Conservation (phyloP, 2,888 invertebrate genomes). For the Psococerastis gibbosa region DNA sequence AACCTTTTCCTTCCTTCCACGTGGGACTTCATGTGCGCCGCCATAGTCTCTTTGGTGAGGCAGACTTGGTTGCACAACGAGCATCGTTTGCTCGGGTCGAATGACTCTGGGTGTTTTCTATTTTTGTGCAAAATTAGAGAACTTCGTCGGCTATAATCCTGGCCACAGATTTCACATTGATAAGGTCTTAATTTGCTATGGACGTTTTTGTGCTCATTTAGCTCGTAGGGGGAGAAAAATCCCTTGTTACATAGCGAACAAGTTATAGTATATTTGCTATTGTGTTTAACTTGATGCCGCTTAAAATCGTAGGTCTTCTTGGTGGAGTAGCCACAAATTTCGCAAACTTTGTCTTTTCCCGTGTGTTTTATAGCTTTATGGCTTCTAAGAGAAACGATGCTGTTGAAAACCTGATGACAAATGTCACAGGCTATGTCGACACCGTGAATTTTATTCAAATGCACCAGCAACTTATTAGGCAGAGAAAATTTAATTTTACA, state of each 20-base stretch:
- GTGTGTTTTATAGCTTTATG: slow-evolving; percentile 6
- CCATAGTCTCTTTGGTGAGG: slow-evolving; percentile 25
- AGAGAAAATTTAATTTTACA: background rate
- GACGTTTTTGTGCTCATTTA: slow-evolving; percentile 37
- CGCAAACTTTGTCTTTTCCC: slow-evolving; percentile 4
- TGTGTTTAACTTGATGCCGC: slow-evolving; percentile 24
- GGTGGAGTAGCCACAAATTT: slow-evolving; percentile 3
- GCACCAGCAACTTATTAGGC: background rate
- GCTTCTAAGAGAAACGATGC: slow-evolving; percentile 1
- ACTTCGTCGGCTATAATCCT: slow-evolving; percentile 17
- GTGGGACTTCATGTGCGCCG: slow-evolving; percentile 27
- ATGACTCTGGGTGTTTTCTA: slow-evolving; percentile 22
- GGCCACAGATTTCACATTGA: slow-evolving; percentile 23
- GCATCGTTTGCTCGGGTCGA: slow-evolving; percentile 10
- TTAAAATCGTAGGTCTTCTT: slow-evolving; percentile 10
- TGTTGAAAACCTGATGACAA: slow-evolving; percentile 1
- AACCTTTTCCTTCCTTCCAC: slow-evolving; percentile 28
- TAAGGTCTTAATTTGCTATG: slow-evolving; percentile 19
- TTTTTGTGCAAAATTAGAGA: slow-evolving; percentile 24
- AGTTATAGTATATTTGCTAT: slow-evolving; percentile 28
- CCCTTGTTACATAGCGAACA: slow-evolving; percentile 25
- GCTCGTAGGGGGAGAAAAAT: slow-evolving; percentile 23
- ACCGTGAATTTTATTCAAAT: background rate
- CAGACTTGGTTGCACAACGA: slow-evolving; percentile 23
- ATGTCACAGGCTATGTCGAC: too few relatives aligned